Conservation (phyloP, 2,113 vertebrate species). For the Spea multiplicata region DNA sequence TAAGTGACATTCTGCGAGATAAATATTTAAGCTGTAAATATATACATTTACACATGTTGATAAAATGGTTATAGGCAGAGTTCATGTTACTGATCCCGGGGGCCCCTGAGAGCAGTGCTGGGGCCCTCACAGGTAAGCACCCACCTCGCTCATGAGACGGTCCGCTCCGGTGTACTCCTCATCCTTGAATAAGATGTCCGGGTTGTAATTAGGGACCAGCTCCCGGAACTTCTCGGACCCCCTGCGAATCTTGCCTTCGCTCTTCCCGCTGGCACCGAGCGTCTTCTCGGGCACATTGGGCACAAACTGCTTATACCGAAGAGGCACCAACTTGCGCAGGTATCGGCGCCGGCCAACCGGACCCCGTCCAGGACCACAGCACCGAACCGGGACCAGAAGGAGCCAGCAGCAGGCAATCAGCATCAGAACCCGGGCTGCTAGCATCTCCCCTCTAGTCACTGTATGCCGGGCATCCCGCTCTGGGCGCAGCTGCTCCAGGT, state of each 20-base stretch:
- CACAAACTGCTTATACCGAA: slow-evolving; percentile 72
- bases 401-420: slow-evolving; percentile 36
- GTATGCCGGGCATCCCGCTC: slow-evolving; percentile 16
- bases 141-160: slow-evolving; percentile 73
- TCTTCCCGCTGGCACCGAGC: slow-evolving; percentile 71
- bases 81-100: background rate
- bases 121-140: slow-evolving; percentile 14
- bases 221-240: slow-evolving; percentile 67
- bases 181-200: slow-evolving; percentile 72
- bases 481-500: background rate
- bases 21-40: too few relatives aligned
- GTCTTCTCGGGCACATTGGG: slow-evolving; percentile 71
- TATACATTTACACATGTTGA: too few relatives aligned
- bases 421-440: slow-evolving; percentile 26
- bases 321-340: slow-evolving; percentile 65
- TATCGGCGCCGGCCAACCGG: slow-evolving; percentile 65
- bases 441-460: slow-evolving; percentile 28
- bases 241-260: slow-evolving; percentile 68
- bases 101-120: too few relatives aligned
- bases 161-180: slow-evolving; percentile 70
- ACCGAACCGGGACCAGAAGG: slow-evolving; percentile 67
- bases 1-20: too few relatives aligned
- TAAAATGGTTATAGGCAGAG: background rate
- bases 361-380: slow-evolving; percentile 83
- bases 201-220: slow-evolving; percentile 70